Evolutionary conservation across 1,140 invertebrate genomes (phyloP), one percentile per base, ranked within the genome.

Genomic region (Halesus radiatus): DNA sequence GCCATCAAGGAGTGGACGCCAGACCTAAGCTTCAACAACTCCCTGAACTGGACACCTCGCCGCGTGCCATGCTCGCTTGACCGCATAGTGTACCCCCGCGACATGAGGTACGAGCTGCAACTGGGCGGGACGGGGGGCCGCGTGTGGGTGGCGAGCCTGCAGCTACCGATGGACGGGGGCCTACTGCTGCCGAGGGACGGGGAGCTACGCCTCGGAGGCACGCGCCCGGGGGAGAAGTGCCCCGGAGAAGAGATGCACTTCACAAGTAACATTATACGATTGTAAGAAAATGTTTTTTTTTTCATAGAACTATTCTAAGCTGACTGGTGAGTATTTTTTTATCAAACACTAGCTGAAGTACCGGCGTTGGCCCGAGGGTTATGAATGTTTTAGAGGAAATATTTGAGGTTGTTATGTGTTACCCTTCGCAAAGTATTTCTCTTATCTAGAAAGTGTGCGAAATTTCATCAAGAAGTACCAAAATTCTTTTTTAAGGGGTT

Each of bases 31-130:
- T 74, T 73, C 18, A 56, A 74, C n/a, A 37, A 29, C 32, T n/a
- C 26, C 1, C 4, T 7, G 53, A 79, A 64, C 68, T 79, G 78
- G 78, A 45, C 16, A 3, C 45, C 26, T 7, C 6, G 16, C 18
- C 29, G 66, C 0, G 66, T 52, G 5, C 78, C 78, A 8, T 79
- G 78, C 22, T 37, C 53, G 2, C 5, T 18, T 3, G 78, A 79
- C 23, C 68, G 68, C 10, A 52, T n/a, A 10, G 58, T 79, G 6
- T 62, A 73, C 37, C 78, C 78, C 10, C 2, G 7, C 2, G 60
- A 64, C 10, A 16, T 64, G 22, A 23, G 10, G 20, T 64, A 13
- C 15, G 26, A 64, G 60, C 22, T 64, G 60, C 20, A 64, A 26
- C 26, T 64, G 13, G 20, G 15, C 20, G 60, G 16, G 60, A 7